Evolutionary conservation across 2,797 vertebrate genomes (phyloP), one percentile per base, ranked within the genome.

Genomic region (Gymnothorax reevesii): DNA sequence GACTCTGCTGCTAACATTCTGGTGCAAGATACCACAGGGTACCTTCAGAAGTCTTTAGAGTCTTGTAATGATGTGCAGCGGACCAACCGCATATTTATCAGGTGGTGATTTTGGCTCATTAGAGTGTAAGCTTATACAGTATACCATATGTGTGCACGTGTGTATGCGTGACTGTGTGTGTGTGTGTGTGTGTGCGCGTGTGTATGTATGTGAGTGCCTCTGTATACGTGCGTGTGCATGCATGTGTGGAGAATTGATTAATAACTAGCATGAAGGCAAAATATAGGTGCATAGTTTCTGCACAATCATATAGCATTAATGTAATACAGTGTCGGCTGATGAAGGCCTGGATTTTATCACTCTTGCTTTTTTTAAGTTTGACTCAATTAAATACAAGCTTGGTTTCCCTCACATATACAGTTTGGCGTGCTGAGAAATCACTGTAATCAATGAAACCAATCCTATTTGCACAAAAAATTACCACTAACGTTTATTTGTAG

Each of bases 191-290:
- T 42, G 33, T n/a, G n/a, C n/a, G n/a, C 33, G 33, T 42, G 33
- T 42, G 33, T 2, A 2, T 42, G 33, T 42, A n/a, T n/a, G 33
- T 42, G 33, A 1, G 33, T 42, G 33, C 33, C 1, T 2, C 1
- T 42, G 33, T 42, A 2, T 42, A 42, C 1, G 33, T 42, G 33
- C 2, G 33, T 42, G 33, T 42, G 33, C 33, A 42, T 42, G 33
- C 33, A 42, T 71, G 66, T 6, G 25, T 13, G 25, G 6, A 83
- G 33, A 27, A 82, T 55, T 59, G 80, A 85, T 82, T 84, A 80
- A 89, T 57, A 33, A 79, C 84, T 17, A 66, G 75, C 62, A 73
- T 75, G 57, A 57, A 60, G 27, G 62, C 75, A 77, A 85, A 7
- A 62, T 55, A 85, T 22, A 17, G 27, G 62, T 69, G 25, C 25